These are phyloP conservation scores for Quadroppia sp. DNA, from an alignment of 2,888 invertebrate genomes.

Conservation along the genomic window DNA sequence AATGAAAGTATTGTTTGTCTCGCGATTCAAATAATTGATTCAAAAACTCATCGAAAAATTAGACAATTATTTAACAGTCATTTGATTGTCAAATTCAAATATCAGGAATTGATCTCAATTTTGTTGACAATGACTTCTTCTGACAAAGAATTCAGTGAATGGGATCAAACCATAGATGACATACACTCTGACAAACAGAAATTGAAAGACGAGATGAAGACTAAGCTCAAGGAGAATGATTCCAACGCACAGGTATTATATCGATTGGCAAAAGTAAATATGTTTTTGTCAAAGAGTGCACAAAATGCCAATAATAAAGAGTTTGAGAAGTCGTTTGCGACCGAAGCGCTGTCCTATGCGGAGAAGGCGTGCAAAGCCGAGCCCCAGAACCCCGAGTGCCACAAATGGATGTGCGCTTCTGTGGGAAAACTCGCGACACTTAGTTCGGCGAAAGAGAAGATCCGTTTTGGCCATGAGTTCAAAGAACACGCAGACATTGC, in stretches of 20 bases:
- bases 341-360: neutral
- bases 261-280: conserved; percentile 1
- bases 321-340: neutral
- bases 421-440: neutral
- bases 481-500: conserved; percentile 33
- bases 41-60: no score
- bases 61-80: no score
- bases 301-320: neutral
- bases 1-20: no score
- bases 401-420: conserved; percentile 15
- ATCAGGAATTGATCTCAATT: no score
- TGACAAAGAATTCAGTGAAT: no score
- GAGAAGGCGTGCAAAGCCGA: neutral
- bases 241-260: neutral
- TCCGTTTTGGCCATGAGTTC: conserved; percentile 7
- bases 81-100: no score
- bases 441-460: neutral
- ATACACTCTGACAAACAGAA: neutral
- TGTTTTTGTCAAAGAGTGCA: neutral
- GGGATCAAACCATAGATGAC: neutral
- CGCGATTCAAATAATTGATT: no score
- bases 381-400: neutral
- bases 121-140: no score
- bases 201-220: neutral
- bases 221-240: neutral